A percentile compares a stretch with the other conserved stretches of the same genome.
Conservation (phyloP, 2,113 vertebrate species). For the Chaetorhynchus papuensis region DNA sequence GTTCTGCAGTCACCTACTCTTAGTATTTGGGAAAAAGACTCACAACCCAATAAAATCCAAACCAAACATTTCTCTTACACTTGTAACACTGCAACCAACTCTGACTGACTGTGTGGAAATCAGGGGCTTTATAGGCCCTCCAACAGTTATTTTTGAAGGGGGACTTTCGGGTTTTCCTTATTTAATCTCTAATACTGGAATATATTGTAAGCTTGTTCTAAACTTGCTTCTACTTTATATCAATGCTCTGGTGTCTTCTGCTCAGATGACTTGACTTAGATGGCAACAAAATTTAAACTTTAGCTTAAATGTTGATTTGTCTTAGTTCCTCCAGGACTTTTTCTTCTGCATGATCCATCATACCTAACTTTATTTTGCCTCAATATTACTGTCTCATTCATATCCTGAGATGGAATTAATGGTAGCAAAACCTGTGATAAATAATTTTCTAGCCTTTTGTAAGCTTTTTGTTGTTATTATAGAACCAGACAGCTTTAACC, state of each 20-base stretch:
- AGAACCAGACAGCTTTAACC: not conserved
- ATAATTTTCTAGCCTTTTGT: not conserved
- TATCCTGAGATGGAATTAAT: not conserved
- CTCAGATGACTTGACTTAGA: not conserved
- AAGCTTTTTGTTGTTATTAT: not conserved
- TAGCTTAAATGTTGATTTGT: not conserved
- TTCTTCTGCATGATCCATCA: not conserved
- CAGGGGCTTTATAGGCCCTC: not conserved
- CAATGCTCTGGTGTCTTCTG: not conserved
- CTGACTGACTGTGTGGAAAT: not conserved
- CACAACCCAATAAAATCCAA: not conserved
- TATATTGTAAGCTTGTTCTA: not conserved
- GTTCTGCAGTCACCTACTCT: not conserved
- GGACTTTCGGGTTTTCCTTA: not conserved
- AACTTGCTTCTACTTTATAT: not conserved
- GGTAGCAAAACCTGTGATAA: not conserved
- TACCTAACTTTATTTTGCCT: not conserved
- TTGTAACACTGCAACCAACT: rapidly evolving
- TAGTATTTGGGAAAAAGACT: not conserved
- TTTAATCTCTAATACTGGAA: not conserved
- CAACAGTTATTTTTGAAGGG: not conserved
- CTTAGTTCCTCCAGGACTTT: not conserved
- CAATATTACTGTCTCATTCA: not conserved
- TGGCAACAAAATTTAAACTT: not conserved
- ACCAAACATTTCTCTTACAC: not conserved